A percentile compares a stretch with the other conserved stretches of the same genome.
phyloP scores from a whole-genome alignment of 53 echinoderm and acorn worm species.

The Temnopleurus reevesii region DNA sequence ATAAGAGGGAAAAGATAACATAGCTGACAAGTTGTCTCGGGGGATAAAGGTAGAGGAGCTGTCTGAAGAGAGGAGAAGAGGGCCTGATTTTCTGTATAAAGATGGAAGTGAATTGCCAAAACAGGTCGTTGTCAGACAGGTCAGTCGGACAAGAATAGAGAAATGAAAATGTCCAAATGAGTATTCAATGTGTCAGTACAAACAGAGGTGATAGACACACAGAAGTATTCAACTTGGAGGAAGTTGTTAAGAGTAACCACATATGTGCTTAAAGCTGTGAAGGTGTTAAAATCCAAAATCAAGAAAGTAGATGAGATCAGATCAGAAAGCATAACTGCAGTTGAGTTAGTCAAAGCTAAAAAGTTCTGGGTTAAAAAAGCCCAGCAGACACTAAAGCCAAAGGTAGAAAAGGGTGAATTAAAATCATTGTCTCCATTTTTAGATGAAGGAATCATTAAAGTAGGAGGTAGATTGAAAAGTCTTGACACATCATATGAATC shows the following conservation, averaged over 20 bases:
- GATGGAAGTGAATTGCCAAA: slow-evolving; percentile 59
- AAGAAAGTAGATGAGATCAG: neutral
- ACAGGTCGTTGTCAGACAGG: neutral
- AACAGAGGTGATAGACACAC: slow-evolving; percentile 35
- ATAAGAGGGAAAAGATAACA: slow-evolving; percentile 30
- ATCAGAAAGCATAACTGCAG: neutral
- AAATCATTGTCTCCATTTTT: slow-evolving; percentile 53
- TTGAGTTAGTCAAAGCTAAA: slow-evolving; percentile 60
- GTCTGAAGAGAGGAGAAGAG: slow-evolving; percentile 43
- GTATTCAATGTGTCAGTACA: neutral
- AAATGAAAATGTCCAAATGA: neutral
- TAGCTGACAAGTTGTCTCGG: slow-evolving; percentile 68
- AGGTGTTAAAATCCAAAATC: slow-evolving; percentile 27
- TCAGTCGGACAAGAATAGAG: slow-evolving; percentile 6
- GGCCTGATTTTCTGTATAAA: slow-evolving; percentile 61
- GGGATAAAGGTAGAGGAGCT: slow-evolving; percentile 51
- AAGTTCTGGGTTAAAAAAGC: slow-evolving; percentile 42
- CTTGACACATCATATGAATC: slow-evolving; percentile 45
- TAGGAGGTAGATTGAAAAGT: slow-evolving; percentile 56
- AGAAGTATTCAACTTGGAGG: slow-evolving; percentile 59
- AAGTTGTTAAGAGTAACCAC: slow-evolving; percentile 70
- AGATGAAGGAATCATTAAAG: slow-evolving; percentile 57
- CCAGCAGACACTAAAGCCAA: neutral
- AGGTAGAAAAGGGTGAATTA: slow-evolving; percentile 31
- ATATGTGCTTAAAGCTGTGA: slow-evolving; percentile 53